These are phyloP conservation scores for Galago senegalensis DNA, from an alignment of 2,797 vertebrate genomes.

Conservation along the genomic window DNA sequence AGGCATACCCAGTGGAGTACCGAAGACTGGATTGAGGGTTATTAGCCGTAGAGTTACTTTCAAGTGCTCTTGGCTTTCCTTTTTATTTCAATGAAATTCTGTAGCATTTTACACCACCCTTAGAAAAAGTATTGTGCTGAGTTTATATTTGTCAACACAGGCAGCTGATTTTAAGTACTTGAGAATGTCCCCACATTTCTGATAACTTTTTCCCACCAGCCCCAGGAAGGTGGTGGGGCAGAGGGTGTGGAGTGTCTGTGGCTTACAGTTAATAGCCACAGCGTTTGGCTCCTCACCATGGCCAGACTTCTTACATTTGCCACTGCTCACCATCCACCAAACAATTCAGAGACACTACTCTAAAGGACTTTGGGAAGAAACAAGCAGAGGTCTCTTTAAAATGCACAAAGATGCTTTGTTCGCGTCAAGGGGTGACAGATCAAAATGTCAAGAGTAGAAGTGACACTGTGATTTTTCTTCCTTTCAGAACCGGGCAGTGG, in stretches of 20 bases:
- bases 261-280: neutral
- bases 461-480: constrained; percentile 69
- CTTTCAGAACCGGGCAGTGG: constrained; percentile 32
- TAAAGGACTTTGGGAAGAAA: constrained; percentile 49
- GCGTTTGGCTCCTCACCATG: neutral
- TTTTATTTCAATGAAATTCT: constrained; percentile 9
- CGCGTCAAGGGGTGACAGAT: constrained; percentile 62
- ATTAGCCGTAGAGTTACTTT: neutral
- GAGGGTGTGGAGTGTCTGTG: rapidly evolving
- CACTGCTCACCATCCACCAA: neutral
- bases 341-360: neutral
- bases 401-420: constrained; percentile 62
- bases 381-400: constrained; percentile 60
- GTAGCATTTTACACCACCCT: neutral
- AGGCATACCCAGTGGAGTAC: neutral
- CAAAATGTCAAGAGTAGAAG: constrained; percentile 71
- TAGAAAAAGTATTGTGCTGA: neutral
- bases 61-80: constrained; percentile 40
- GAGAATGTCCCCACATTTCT: neutral
- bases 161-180: neutral
- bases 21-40: neutral
- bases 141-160: neutral
- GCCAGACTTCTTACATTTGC: neutral
- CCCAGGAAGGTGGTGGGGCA: neutral
- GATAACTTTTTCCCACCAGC: neutral